Conservation (phyloP, 2,797 vertebrate genomes). For the Eospalax fontanierii region DNA sequence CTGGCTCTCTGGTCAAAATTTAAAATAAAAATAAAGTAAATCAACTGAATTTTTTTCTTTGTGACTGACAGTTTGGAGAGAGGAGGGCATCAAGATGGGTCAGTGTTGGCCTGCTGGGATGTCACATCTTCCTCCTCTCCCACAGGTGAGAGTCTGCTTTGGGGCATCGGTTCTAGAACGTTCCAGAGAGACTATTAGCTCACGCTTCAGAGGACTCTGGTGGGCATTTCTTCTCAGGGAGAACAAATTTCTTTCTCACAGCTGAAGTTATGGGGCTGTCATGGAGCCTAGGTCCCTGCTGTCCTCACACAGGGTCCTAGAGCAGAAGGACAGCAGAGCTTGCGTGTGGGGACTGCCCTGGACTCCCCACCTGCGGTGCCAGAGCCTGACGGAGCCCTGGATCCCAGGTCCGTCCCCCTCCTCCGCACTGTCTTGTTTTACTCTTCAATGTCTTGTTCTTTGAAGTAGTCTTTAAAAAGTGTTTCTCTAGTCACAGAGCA, state of each 20-base stretch:
- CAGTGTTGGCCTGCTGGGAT: background rate
- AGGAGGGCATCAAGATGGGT: background rate
- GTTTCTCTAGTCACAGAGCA: no score
- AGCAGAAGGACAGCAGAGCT: background rate
- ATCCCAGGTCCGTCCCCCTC: no score
- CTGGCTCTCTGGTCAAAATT: accelerated
- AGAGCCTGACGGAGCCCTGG: no score
- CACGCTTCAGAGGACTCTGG: background rate
- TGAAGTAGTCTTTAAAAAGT: background rate
- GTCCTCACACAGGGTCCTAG: background rate
- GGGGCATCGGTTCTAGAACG: conserved; percentile 58
- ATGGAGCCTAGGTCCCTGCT: background rate
- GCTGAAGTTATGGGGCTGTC: background rate
- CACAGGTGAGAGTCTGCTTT: background rate
- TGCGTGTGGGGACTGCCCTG: no score
- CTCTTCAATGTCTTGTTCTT: background rate
- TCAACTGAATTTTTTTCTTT: conserved; percentile 41
- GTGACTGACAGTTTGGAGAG: conserved; percentile 61
- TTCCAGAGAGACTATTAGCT: background rate
- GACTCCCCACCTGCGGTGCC: no score
- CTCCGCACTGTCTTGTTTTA: background rate
- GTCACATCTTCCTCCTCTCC: background rate
- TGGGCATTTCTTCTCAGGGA: background rate
- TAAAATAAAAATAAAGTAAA: background rate
- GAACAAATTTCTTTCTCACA: background rate